These are phyloP conservation scores for Eumaeus atala DNA, from an alignment of 1,140 invertebrate species.

Conservation along the genomic window DNA sequence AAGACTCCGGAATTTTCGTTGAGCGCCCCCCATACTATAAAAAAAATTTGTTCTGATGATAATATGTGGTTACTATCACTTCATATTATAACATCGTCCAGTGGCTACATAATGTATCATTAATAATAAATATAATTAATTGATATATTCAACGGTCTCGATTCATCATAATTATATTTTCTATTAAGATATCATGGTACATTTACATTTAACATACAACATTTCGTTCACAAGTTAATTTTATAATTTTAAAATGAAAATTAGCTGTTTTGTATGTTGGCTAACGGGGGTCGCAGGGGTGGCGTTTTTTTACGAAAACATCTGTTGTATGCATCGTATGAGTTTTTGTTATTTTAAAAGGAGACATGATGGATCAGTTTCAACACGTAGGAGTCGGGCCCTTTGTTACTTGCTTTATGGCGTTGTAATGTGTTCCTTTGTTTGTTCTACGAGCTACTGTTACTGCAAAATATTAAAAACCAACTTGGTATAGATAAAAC, in stretches of 20 bases:
- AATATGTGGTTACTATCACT: too few relatives aligned
- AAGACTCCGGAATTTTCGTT: too few relatives aligned
- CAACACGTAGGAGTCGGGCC: constrained; percentile 68
- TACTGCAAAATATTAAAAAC: constrained; percentile 30
- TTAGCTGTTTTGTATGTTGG: constrained; percentile 20
- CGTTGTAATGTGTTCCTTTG: constrained; percentile 72
- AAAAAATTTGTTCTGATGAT: too few relatives aligned
- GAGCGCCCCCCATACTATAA: too few relatives aligned
- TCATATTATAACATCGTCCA: too few relatives aligned
- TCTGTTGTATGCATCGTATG: constrained; percentile 67
- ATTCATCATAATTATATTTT: constrained; percentile 58
- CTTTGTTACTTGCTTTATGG: constrained; percentile 70
- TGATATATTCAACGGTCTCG: constrained; percentile 30
- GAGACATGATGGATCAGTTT: constrained; percentile 73
- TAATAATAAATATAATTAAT: constrained; percentile 32
- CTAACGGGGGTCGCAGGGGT: constrained; percentile 39
- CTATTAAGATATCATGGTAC: constrained; percentile 56
- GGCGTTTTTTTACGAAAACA: constrained; percentile 66
- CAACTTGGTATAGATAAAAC: too few relatives aligned
- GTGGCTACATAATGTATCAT: too few relatives aligned
- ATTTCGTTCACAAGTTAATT: constrained; percentile 56
- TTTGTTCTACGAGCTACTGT: constrained; percentile 67
- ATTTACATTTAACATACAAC: constrained; percentile 64
- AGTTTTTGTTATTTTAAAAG: constrained; percentile 72
- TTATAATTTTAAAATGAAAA: constrained; percentile 47